phyloP scores from a whole-genome alignment of 2,113 vertebrate species.

The Chloropsis hardwickii region DNA sequence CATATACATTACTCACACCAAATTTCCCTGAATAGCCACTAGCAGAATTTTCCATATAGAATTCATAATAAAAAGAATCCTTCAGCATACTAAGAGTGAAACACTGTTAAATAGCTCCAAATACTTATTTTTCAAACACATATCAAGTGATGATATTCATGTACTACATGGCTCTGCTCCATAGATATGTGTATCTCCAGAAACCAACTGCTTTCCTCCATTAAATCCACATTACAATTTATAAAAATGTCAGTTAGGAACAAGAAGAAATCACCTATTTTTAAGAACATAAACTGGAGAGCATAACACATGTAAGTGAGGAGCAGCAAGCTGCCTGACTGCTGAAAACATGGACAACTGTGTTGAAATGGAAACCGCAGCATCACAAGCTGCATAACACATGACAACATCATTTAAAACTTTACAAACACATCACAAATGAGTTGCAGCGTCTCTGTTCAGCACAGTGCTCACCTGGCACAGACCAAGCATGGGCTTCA shows the following conservation, averaged over 20 bases:
- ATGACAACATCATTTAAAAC: neutral
- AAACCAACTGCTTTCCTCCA: constrained; percentile 60
- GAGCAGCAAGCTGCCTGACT: neutral
- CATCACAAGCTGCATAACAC: neutral
- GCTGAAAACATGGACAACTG: neutral
- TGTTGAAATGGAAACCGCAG: neutral
- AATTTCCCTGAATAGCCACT: neutral
- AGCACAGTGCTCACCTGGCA: neutral
- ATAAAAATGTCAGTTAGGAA: constrained; percentile 67
- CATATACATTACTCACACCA: neutral
- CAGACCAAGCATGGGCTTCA: neutral
- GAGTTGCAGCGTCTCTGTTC: neutral
- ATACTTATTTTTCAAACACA: constrained; percentile 46
- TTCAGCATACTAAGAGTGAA: neutral
- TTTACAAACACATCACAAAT: accelerated
- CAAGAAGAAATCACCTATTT: constrained; percentile 71
- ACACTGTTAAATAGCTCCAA: constrained; percentile 53
- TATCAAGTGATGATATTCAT: constrained; percentile 18
- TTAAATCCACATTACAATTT: constrained; percentile 38
- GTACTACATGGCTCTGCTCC: neutral
- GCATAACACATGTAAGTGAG: constrained; percentile 9
- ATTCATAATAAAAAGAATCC: neutral
- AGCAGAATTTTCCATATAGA: neutral
- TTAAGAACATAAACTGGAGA: constrained; percentile 59
- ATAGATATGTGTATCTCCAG: neutral